Conservation (phyloP, 2,113 vertebrate genomes). For the Semicossyphus pulcher region DNA sequence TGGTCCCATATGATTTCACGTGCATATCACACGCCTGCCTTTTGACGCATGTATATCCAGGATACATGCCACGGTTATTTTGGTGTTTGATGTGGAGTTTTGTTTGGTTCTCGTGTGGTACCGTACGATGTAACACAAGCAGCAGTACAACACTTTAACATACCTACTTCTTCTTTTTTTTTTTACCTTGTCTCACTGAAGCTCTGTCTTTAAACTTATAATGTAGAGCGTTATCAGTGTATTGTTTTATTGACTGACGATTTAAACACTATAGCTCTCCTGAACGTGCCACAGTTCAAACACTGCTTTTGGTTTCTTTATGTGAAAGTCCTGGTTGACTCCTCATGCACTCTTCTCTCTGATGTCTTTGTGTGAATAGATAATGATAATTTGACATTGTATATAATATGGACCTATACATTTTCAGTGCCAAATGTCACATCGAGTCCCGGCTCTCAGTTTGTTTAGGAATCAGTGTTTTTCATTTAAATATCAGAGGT, state of each 20-base stretch:
- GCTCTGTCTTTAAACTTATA: neutral
- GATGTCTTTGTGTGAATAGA: constrained; percentile 50
- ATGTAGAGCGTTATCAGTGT: neutral
- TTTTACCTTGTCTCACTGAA: constrained; percentile 1
- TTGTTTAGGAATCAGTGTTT: constrained; percentile 17
- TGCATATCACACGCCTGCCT: constrained; percentile 20
- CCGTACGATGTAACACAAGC: constrained; percentile 20
- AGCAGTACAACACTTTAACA: constrained; percentile 9
- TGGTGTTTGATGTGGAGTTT: constrained; percentile 26
- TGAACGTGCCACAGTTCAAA: constrained; percentile 24
- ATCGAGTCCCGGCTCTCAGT: constrained; percentile 25
- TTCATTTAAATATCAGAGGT: neutral
- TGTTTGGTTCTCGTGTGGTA: constrained; percentile 28
- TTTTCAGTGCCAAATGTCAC: constrained; percentile 66
- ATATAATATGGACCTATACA: constrained; percentile 53
- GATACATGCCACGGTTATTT: constrained; percentile 40
- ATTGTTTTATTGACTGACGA: constrained; percentile 8
- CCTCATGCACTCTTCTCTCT: constrained; percentile 14
- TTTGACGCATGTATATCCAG: constrained; percentile 1
- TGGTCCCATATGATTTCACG: constrained; percentile 16
- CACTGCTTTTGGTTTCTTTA: neutral
- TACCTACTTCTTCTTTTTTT: neutral
- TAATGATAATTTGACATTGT: constrained; percentile 30
- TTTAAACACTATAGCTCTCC: constrained; percentile 9
- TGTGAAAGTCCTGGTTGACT: constrained; percentile 35